Base-by-base conservation (phyloP, 2,888 invertebrate species). In the Agrotis clavis region DNA sequence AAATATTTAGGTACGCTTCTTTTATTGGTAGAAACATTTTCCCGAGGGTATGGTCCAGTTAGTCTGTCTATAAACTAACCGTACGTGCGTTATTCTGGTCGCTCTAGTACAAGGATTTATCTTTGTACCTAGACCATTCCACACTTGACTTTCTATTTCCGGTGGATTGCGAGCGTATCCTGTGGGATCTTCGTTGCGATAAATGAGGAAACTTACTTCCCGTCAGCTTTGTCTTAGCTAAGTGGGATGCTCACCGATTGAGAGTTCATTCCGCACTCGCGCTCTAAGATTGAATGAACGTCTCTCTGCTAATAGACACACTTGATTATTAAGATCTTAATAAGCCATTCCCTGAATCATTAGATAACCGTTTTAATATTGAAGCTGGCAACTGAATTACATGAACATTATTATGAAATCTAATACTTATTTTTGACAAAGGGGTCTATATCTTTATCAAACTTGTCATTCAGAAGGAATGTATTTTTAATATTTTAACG, bases 81-180 rank as follows among this genome's bases (percentile, higher is more conserved):
- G 75, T 78, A 77, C 84, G 84, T 85, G 87, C 82, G 82, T 87
- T 87, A 81, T 84, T 84, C 81, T 83, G 71, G 75, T 82, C 81
- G 59, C 18, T 77, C 57, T 83, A 76, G 76, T 80, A 80, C 82
- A 74, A 83, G 86, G 90, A 92, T 92, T 92, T 92, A 92, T 93
- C 85, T 87, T 85, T 79, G 80, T 81, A 89, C 88, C 89, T 90
- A 91, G 90, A 90, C 88, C 88, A 90, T 91, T 91, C 89, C 87
- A 88, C 90, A 91, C 92, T 94, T 93, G 92, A 93, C 94, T 94
- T 94, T 94, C 93, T 92, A 94, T 94, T 94, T 94, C 92, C 94
- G 88, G 86, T 87, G 87, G 89, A 92, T 92, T 90, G 91, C 80
- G 73, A 54, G 50, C 87, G 88, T 91, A 93, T 92, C 94, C 92